Evolutionary conservation across 1,140 invertebrate species (phyloP).

Genomic region (Carposina sasakii): DNA sequence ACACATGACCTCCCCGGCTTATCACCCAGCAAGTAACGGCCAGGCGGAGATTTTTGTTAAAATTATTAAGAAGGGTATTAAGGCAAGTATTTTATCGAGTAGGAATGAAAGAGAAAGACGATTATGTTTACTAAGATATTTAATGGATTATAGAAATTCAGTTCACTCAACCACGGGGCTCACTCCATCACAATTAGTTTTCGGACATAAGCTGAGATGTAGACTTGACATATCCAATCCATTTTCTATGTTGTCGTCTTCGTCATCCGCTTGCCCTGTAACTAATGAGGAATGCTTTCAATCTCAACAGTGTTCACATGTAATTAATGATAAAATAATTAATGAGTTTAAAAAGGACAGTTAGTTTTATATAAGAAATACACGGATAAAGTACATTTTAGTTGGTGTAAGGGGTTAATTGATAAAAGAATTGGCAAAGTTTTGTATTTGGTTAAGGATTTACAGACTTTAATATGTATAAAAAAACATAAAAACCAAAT

Average conservation of each 20-base stretch:
- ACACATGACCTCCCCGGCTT: background rate
- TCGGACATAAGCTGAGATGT: background rate
- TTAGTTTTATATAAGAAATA: too few relatives aligned
- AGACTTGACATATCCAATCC: too few relatives aligned
- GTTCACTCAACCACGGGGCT: background rate
- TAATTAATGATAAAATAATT: too few relatives aligned
- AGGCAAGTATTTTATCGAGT: background rate
- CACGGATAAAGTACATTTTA: too few relatives aligned
- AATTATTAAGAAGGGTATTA: background rate
- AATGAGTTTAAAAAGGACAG: too few relatives aligned
- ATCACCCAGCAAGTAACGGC: background rate
- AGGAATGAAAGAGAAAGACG: background rate
- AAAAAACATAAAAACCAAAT: slow-evolving; percentile 4
- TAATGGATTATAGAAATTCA: background rate
- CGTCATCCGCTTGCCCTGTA: too few relatives aligned
- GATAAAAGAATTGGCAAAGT: background rate
- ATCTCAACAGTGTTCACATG: too few relatives aligned
- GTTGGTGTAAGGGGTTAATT: background rate
- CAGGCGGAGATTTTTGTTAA: background rate
- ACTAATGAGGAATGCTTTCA: too few relatives aligned
- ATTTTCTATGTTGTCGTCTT: too few relatives aligned
- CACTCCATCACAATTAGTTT: background rate
- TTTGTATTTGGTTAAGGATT: slow-evolving; percentile 2
- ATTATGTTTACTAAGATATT: background rate
- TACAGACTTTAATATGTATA: background rate